Evolutionary conservation across 1,140 invertebrate genomes (phyloP).

Genomic region (Berghia stephanieae): DNA sequence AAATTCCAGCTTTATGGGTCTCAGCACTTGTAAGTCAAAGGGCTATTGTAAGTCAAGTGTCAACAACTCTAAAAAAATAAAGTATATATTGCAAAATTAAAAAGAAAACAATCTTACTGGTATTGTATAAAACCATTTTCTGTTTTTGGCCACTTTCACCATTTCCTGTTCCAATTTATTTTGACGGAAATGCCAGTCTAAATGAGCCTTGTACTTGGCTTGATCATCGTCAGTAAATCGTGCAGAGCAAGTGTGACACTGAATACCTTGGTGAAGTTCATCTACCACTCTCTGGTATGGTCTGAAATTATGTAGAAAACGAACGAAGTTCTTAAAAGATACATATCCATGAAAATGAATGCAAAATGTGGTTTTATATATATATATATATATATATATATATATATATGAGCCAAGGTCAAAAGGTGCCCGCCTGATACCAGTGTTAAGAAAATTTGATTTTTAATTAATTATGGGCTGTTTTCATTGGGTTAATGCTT

Average conservation of each 20-base stretch:
- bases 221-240: conserved; percentile 87
- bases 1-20: too few species aligned
- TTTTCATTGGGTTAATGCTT: too few species aligned
- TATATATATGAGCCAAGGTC: too few species aligned
- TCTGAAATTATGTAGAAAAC: conserved; percentile 49
- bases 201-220: conserved; percentile 87
- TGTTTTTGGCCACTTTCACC: conserved; percentile 80
- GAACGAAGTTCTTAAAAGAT: not conserved
- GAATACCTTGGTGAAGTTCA: conserved; percentile 85
- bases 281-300: conserved; percentile 76
- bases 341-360: not conserved
- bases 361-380: not conserved
- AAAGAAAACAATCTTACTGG: conserved; percentile 57
- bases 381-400: not conserved
- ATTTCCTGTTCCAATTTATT: conserved; percentile 89
- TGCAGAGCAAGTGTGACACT: conserved; percentile 92
- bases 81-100: conserved; percentile 4
- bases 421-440: too few species aligned
- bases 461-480: too few species aligned
- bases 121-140: conserved; percentile 89
- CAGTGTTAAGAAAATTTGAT: too few species aligned
- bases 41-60: too few species aligned
- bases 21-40: too few species aligned
- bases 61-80: not conserved
- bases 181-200: conserved; percentile 97